Evolutionary conservation across 2,888 invertebrate genomes (phyloP), one percentile per base, ranked within the genome.

Genomic region (Nomada hirtipes): DNA sequence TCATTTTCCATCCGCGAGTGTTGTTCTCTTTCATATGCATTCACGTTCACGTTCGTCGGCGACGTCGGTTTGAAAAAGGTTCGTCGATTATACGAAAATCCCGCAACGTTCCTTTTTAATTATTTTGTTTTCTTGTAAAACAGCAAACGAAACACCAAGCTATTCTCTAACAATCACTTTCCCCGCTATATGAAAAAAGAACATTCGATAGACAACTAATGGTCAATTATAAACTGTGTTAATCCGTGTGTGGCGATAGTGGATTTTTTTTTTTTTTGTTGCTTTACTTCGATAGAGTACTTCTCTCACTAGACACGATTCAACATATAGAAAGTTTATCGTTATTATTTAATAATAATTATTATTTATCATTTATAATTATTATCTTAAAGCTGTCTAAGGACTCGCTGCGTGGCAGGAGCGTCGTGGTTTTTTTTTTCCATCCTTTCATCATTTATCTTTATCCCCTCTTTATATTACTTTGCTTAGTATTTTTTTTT

Each of bases 321-420:
- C 92, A 93, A 93, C 93, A 92, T 92, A 93, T 92, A 93, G 93
- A 93, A 93, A 93, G 93, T 92, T 92, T 91, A 92, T 92, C 91
- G 90, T 92, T 92, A 92, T 92, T 92, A 92, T 92, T 92, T 90
- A 91, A 92, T 93, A 92, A 91, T 92, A 92, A 91, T 92, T 91
- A 92, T 92, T 91, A 90, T 91, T 92, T 90, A 91, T 91, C 86
- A 91, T 92, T 91, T 91, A 92, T 92, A 91, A 91, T 91, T 92
- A 91, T 91, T 92, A 91, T 93, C 92, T 93, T 92, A 92, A 92
- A 93, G 92, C 93, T 92, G 92, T 92, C 92, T 93, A 92, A 92
- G 89, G 89, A 91, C 93, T 93, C 93, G 86, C 92, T 93, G 92
- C 92, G 90, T 92, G 91, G 92, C 92, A 93, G 92, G 92, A 92